phyloP scores from a whole-genome alignment of 2,797 vertebrate species.

The Chaetophractus vellerosus region DNA sequence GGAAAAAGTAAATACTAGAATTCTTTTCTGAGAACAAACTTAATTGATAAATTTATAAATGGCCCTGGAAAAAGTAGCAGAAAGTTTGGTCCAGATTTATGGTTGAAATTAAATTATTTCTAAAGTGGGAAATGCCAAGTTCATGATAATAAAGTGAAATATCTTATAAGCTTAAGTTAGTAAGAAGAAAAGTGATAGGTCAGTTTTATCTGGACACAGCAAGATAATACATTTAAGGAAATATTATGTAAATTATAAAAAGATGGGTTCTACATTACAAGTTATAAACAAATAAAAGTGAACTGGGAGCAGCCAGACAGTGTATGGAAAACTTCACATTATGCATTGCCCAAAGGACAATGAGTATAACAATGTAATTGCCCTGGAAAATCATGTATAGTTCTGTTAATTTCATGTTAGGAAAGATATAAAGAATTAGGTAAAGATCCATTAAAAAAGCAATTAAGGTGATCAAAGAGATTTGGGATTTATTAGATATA shows the following conservation, averaged over 20 bases:
- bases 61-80: background rate
- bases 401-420: conserved; percentile 48
- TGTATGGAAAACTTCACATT: conserved; percentile 53
- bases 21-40: conserved; percentile 35
- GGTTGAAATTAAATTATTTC: conserved; percentile 31
- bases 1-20: conserved; percentile 1
- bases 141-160: conserved; percentile 37
- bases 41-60: conserved; percentile 63
- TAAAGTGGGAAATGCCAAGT: conserved; percentile 44
- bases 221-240: conserved; percentile 22
- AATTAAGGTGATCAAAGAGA: background rate
- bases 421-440: conserved; percentile 49
- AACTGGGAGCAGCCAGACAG: conserved; percentile 15
- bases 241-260: conserved; percentile 66
- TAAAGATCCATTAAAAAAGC: conserved; percentile 30
- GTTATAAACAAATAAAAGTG: conserved; percentile 47
- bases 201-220: background rate
- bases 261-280: background rate
- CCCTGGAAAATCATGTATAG: conserved; percentile 45
- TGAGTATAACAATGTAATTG: background rate
- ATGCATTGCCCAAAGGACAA: conserved; percentile 19
- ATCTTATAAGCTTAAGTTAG: background rate
- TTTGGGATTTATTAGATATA: background rate
- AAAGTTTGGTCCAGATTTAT: conserved; percentile 40
- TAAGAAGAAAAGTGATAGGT: background rate